Conservation (phyloP, 2,888 invertebrate genomes). For the Caenorhabditis angaria region DNA sequence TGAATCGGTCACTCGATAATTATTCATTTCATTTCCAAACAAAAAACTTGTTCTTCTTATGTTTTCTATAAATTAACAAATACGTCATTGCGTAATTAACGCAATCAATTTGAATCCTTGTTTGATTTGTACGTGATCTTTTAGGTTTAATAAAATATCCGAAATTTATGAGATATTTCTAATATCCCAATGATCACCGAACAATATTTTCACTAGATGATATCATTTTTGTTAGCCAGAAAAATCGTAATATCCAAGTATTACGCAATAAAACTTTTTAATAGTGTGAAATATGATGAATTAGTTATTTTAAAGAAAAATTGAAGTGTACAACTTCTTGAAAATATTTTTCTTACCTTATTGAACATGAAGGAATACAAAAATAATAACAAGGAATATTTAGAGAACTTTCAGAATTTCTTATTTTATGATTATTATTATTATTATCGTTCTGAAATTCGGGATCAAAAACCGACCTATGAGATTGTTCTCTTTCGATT, state of each 20-base stretch:
- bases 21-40: background rate
- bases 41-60: background rate
- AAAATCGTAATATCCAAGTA: too few relatives aligned
- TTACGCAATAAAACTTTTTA: too few relatives aligned
- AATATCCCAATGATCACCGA: too few relatives aligned
- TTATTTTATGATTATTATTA: too few relatives aligned
- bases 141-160: too few relatives aligned
- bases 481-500: conserved; percentile 38
- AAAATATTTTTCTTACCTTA: conserved; percentile 18
- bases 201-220: too few relatives aligned
- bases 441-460: background rate
- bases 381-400: conserved; percentile 36
- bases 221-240: too few relatives aligned
- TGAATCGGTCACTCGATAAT: conserved; percentile 7
- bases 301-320: too few relatives aligned
- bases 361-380: conserved; percentile 26
- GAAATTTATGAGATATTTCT: too few relatives aligned
- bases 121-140: too few relatives aligned
- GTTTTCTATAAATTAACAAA: background rate
- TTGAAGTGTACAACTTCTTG: background rate
- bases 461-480: conserved; percentile 26
- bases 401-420: conserved; percentile 15
- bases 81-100: background rate
- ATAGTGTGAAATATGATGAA: too few relatives aligned
- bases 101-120: too few relatives aligned